Evolutionary conservation across 1,140 invertebrate species (phyloP).

Genomic region (honey bee (Apis mellifera)): DNA sequence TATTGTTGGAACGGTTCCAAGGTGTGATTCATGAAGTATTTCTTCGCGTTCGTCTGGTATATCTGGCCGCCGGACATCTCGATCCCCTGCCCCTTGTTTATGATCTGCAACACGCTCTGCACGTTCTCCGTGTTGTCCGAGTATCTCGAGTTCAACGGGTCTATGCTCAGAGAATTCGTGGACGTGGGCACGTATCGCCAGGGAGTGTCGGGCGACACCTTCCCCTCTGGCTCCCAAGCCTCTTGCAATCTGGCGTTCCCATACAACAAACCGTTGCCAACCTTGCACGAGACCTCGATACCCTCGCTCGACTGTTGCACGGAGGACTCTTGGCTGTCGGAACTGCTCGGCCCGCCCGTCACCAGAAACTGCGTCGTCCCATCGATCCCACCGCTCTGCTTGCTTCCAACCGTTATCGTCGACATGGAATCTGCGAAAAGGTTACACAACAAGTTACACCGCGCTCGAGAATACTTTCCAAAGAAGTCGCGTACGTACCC

Average conservation of each 20-base stretch:
- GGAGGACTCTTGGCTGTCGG: conserved; percentile 70
- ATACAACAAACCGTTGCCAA: conserved; percentile 78
- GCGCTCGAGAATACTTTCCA: too few species aligned
- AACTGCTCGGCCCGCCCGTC: conserved; percentile 62
- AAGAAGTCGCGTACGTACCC: conserved; percentile 41
- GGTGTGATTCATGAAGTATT: conserved; percentile 79
- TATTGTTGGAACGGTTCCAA: conserved; percentile 76
- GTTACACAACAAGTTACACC: too few species aligned
- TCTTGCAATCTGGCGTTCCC: conserved; percentile 79
- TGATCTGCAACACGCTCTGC: conserved; percentile 77
- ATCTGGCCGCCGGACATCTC: conserved; percentile 75
- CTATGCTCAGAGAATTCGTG: conserved; percentile 70
- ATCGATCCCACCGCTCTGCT: conserved; percentile 67
- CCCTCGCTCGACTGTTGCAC: conserved; percentile 63
- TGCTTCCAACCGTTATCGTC: conserved; percentile 58
- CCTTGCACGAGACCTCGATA: conserved; percentile 70
- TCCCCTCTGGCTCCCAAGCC: conserved; percentile 78
- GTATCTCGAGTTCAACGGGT: conserved; percentile 66
- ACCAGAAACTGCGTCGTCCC: conserved; percentile 69
- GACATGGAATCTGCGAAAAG: conserved; percentile 66
- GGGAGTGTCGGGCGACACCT: conserved; percentile 78
- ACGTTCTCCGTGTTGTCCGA: conserved; percentile 70
- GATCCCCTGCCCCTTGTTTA: conserved; percentile 77
- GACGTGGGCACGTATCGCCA: conserved; percentile 78
- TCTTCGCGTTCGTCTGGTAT: conserved; percentile 75